Evolutionary conservation across 30 jellyfish, hydroid and myxozoan genomes (phyloP), one percentile per base, ranked within the genome.

Genomic region (Hydra vulgaris): DNA sequence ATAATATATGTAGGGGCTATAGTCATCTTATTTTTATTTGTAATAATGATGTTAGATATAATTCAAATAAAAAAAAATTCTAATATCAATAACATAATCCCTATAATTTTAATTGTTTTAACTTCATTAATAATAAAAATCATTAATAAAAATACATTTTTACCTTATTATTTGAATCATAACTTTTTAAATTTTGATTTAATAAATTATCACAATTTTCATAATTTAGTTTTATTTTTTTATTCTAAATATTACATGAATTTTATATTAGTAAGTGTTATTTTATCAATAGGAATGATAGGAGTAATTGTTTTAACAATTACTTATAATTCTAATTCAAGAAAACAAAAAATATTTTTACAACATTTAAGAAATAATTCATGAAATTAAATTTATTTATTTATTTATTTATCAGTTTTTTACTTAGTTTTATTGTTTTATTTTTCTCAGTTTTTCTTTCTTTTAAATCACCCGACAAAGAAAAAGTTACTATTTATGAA

Each of bases 401-500:
- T 40, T 40, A 40, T 40, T 40, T 40, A 40, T 3, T 40, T 40
- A 40, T 40, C 12, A 40, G 61, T 40, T 40, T 40, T 3, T 40
- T 12, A 3, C 85, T 85, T 7, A 40, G 61, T 40, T 3, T 40
- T 40, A 40, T 40, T 3, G 12, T 40, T 3, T 40, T 40, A 40
- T 12, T 40, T 5, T 40, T 40, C 12, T 40, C 5, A 3, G 12
- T 40, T 40, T 40, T 40, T 12, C 12, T 40, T 40, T 40, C 61
- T 40, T 40, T 40, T 40, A 40, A 40, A 40, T 12, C 12, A 40
- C 12, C 61, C 5, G 85, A 82, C 26, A 73, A 74, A 72, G 89
- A 82, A 54, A 82, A 82, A 74, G 69, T 7, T 40, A 71, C 89
- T 0, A 85, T 74, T 0, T 82, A 82, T 74, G 89, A 82, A 40